phyloP scores from a whole-genome alignment of 2,797 vertebrate species.

The Anableps anableps region DNA sequence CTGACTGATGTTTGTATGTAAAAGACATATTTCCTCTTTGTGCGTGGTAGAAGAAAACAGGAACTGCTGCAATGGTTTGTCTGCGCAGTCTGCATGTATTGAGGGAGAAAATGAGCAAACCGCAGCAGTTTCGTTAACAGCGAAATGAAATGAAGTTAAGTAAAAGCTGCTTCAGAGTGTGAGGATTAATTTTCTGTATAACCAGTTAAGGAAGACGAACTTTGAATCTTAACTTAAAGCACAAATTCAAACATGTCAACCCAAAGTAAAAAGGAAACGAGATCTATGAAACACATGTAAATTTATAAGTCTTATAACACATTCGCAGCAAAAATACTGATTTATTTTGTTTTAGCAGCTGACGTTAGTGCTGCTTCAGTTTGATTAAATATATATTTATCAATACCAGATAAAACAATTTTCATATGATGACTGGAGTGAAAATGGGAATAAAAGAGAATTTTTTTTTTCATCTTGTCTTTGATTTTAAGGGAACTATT shows the following conservation, averaged over 20 bases:
- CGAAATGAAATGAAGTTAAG: constrained; percentile 1
- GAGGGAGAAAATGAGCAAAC: not conserved
- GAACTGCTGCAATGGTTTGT: constrained; percentile 32
- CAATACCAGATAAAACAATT: not conserved
- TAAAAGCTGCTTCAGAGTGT: not conserved
- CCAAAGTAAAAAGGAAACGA: not conserved
- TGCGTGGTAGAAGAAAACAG: constrained; percentile 26
- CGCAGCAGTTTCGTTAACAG: constrained; percentile 36
- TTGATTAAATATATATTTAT: not conserved
- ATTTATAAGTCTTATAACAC: not conserved
- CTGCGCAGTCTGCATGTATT: not conserved
- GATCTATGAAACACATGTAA: not conserved
- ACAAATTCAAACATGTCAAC: not conserved
- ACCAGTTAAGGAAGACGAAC: not conserved
- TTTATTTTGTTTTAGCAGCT: not conserved
- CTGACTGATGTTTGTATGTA: not conserved
- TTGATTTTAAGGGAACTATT: not conserved
- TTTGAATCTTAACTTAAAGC: not conserved
- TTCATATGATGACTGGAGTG: not conserved
- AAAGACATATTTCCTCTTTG: constrained; percentile 9
- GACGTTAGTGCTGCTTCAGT: not conserved
- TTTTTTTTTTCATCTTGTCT: not conserved
- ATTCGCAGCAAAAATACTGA: not conserved
- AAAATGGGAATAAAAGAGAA: not conserved
- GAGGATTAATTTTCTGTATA: not conserved